Evolutionary conservation across 2,888 invertebrate genomes (phyloP), one percentile per base, ranked within the genome.

Genomic region (Machimus rusticus): DNA sequence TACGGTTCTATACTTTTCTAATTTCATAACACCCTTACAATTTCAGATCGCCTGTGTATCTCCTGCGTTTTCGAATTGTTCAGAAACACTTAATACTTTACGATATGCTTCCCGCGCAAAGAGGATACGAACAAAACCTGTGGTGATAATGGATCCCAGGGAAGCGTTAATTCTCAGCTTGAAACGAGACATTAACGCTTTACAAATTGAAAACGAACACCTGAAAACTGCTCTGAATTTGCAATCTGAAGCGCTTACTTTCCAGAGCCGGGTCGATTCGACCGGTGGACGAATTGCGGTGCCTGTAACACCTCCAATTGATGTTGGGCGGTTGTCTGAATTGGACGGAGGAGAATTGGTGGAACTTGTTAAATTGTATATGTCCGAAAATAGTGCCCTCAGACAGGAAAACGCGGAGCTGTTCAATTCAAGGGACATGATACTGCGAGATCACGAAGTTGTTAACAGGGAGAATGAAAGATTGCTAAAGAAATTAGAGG

Each of bases 101-200:
- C 94, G 99, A 28, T 99, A 99, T 93, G 98, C 98, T 0, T 96
- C 98, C 0, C 93, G 98, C 89, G 98, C 98, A 0, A 98, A 98
- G 93, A 96, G 96, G 91, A 99, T 99, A 89, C 96, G 96, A 90
- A 97, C 98, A 0, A 98, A 98, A 91, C 99, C 99, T 0, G 95
- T 98, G 23, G 96, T 99, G 37, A 96, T 98, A 92, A 98, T 99
- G 98, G 98, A 99, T 92, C 98, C 98, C 0, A 94, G 98, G 89
- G 99, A 99, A 91, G 97, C 98, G 4, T 93, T 98, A 16, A 98
- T 99, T 89, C 92, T 98, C 74, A 97, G 96, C 90, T 92, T 99
- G 89, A 98, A 98, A 92, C 94, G 97, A 74, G 98, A 98, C 93
- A 96, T 98, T 9, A 95, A 95, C 87, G 95, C 96, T 0, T 93